Evolutionary conservation across 2,888 invertebrate genomes (phyloP), one percentile per base, ranked within the genome.

Genomic region (Clistopyga incitator): DNA sequence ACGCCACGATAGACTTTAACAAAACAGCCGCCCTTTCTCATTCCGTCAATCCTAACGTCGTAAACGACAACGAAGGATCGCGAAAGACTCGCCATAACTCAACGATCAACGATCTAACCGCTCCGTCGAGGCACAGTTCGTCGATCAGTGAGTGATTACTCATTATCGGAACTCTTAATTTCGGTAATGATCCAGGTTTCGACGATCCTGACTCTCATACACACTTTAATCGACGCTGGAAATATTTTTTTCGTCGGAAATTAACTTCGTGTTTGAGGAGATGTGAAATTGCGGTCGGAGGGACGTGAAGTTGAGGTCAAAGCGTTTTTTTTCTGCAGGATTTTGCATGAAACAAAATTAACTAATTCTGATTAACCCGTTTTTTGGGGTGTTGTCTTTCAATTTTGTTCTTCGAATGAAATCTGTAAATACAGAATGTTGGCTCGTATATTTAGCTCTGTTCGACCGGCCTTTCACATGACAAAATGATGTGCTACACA

Each of bases 1-100:
- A 98, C 91, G 97, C 97, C 10, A 97, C 97, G 0, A 99, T 99
- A 88, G 99, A 99, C 94, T 98, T 99, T 93, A 96, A 98, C 89
- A 97, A 97, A 94, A 99, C 99, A 0, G 97, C 96, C 75, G 98
- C 98, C 25, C 94, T 99, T 38, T 97, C 97, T 23, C 96, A 96
- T 90, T 97, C 97, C 38, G 96, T 96, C 45, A 96, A 97, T 88
- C 95, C 96, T 6, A 95, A 95, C 68, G 94, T 95, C 77, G 96
- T 96, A 84, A 94, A 95, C 70, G 96, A 96, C 90, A 93, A 94
- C 82, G 97, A 97, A 89, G 96, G 97, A 68, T 95, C 95, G 67
- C 95, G 98, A 64, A 97, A 97, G 92, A 97, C 97, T 15, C 95
- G 98, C 78, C 97, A 98, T 91, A 97, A 97, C 93, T 97, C 97